These are phyloP conservation scores for Heliconius nattereri DNA, from an alignment of 1,140 invertebrate genomes.

Conservation along the genomic window DNA sequence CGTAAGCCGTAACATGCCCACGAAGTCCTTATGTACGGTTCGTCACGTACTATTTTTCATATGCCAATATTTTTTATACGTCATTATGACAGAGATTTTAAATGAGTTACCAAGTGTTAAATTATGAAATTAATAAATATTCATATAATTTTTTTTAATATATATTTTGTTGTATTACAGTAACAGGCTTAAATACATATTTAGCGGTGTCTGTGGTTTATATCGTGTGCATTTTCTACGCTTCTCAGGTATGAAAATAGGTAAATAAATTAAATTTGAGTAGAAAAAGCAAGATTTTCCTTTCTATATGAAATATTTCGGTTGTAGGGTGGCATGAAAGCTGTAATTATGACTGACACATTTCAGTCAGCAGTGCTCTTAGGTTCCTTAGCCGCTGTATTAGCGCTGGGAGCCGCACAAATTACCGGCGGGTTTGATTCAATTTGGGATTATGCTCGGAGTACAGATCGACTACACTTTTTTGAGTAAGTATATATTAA, in stretches of 20 bases:
- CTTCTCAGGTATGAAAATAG: conserved; percentile 81
- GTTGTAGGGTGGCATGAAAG: conserved; percentile 94
- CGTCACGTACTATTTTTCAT: neutral
- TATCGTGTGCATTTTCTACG: conserved; percentile 96
- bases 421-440: conserved; percentile 84
- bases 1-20: neutral
- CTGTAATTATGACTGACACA: conserved; percentile 96
- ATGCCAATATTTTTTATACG: neutral
- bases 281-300: neutral
- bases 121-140: conserved; percentile 1
- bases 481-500: conserved; percentile 84
- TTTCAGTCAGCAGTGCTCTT: conserved; percentile 85
- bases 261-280: neutral
- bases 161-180: conserved; percentile 55
- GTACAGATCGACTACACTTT: conserved; percentile 88
- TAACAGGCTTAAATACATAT: conserved; percentile 78
- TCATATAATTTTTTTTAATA: neutral
- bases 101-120: neutral
- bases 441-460: conserved; percentile 85
- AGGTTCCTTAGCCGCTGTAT: conserved; percentile 87
- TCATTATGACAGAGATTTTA: neutral
- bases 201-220: conserved; percentile 93
- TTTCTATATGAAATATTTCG: conserved; percentile 11
- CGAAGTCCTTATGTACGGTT: neutral
- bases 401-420: conserved; percentile 86